Base-by-base conservation (phyloP, 2,113 vertebrate genomes). In the Amia ocellicauda region DNA sequence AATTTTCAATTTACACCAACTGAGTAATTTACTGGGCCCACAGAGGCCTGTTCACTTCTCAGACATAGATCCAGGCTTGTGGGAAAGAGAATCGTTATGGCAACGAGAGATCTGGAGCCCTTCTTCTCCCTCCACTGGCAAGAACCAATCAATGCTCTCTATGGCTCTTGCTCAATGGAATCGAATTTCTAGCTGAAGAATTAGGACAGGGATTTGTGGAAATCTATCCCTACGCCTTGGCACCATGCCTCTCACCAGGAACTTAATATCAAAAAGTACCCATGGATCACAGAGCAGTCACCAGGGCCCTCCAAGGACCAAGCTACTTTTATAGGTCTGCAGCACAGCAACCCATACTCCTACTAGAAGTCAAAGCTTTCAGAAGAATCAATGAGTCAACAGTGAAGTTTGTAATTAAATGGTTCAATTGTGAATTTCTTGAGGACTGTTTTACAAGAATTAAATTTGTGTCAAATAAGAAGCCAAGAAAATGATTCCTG, bases 1-100 rank as follows among this genome's bases (percentile, higher is more conserved):
- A 78, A 63, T 84, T 91, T 92, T 85, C 83, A 88, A 88, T 92
- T 92, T 85, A 84, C 82, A 84, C 83, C 81, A 53, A 84, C 86
- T 87, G 86, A 87, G 87, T 86, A 88, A 91, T 89, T 82, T 78
- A 71, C 75, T 26, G 62, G 3, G 26, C 64, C 80, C 78, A 75
- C 65, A 69, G 77, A 80, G 73, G 56, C 69, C 64, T n/a, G n/a
- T 51, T 13, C 58, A 66, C 75, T 75, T 69, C 64, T 62, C 60
- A 28, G 82, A 72, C 74, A 67, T 74, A 50, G 62, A 76, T 76
- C 64, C 49, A 70, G 69, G 80, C 72, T 70, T 62, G 62, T 67
- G 70, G 24, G 10, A 24, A 19, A n/a, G 27, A 23, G 19, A 60
- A 45, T 51, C 57, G 57, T 53, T 59, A 67, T 60, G 49, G 41